Evolutionary conservation across 2,797 vertebrate genomes (phyloP).

Genomic region (Gallinago solitaria): DNA sequence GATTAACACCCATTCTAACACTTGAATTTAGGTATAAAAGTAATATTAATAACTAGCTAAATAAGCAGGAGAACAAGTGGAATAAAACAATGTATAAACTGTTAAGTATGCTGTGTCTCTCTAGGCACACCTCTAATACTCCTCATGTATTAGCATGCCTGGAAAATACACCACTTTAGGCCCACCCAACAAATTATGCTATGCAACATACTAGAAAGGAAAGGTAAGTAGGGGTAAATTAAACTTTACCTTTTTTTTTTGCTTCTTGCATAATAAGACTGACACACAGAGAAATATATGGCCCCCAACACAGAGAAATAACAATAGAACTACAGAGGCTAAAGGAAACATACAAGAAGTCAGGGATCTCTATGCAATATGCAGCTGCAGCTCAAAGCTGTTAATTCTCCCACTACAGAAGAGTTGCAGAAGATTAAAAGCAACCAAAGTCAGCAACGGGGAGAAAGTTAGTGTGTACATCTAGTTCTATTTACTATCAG

Average conservation of each 20-base stretch:
- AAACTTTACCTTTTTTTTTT: neutral
- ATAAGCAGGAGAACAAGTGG: neutral
- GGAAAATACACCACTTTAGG: neutral
- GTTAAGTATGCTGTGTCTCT: neutral
- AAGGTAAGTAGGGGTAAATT: neutral
- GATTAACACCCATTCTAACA: neutral
- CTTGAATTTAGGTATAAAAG: neutral
- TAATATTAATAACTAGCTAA: neutral
- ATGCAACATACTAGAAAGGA: neutral
- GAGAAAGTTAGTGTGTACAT: neutral
- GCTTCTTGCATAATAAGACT: neutral
- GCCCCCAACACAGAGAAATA: neutral
- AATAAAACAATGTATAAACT: neutral
- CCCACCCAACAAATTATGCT: neutral
- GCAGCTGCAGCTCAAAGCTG: neutral
- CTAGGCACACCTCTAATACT: neutral
- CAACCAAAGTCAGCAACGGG: neutral
- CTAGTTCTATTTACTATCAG: neutral
- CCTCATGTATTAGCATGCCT: neutral
- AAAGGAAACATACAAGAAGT: neutral
- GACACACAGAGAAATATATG: neutral
- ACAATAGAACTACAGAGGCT: neutral
- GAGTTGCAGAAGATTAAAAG: neutral
- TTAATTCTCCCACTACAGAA: neutral
- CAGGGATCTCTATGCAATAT: neutral